These are phyloP conservation scores for Brachionus rubens DNA, from an alignment of 1,140 invertebrate genomes.

Conservation along the genomic window DNA sequence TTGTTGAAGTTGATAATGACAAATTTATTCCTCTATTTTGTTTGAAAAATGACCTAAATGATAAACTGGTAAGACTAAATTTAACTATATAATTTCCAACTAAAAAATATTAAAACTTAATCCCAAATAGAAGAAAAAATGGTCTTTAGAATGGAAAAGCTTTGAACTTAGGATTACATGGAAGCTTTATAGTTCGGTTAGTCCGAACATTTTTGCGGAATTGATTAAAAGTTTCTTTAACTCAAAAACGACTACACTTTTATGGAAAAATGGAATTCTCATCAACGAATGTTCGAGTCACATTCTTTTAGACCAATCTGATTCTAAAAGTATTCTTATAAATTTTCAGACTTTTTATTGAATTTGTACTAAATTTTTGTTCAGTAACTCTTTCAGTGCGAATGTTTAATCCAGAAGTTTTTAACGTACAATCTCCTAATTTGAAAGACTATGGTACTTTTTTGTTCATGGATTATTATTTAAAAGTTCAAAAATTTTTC, in stretches of 20 bases:
- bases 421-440: neutral
- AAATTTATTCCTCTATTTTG: neutral
- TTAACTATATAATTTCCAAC: neutral
- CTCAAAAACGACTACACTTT: neutral
- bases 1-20: neutral
- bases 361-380: neutral
- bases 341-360: neutral
- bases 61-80: neutral
- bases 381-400: neutral
- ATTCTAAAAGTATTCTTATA: neutral
- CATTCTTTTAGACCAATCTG: neutral
- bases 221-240: neutral
- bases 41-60: neutral
- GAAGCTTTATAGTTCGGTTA: neutral
- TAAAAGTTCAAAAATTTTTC: neutral
- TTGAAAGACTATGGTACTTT: neutral
- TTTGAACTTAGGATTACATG: neutral
- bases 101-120: too few species aligned
- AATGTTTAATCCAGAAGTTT: neutral
- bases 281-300: neutral
- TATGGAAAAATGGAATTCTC: conserved; percentile 23
- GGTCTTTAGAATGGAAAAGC: too few species aligned
- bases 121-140: too few species aligned
- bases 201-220: neutral
- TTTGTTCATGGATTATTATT: conserved; percentile 31